Evolutionary conservation across 2,113 vertebrate species (phyloP).

Genomic region (Nycticorax nycticorax): DNA sequence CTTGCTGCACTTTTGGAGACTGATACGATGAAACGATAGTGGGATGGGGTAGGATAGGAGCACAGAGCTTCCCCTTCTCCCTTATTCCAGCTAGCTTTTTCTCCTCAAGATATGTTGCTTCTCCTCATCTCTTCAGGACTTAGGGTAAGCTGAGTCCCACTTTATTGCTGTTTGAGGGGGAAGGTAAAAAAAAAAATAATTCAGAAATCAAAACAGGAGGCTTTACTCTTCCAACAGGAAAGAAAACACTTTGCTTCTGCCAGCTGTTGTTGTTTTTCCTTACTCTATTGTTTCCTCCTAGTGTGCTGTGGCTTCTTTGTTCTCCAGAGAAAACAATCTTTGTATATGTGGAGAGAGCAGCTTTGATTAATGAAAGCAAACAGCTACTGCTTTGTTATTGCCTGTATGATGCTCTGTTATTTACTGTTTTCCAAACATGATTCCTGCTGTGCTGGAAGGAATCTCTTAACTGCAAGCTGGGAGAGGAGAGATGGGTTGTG

Average conservation of each 20-base stretch:
- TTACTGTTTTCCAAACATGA: background rate
- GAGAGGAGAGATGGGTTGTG: background rate
- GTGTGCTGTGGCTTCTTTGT: conserved; percentile 18
- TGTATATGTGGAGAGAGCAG: background rate
- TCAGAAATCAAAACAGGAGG: background rate
- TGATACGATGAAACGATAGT: background rate
- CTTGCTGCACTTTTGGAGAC: background rate
- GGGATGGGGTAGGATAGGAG: background rate
- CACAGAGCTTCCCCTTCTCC: background rate
- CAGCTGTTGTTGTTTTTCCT: conserved; percentile 61
- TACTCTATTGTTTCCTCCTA: conserved; percentile 45
- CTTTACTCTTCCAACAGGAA: conserved; percentile 50
- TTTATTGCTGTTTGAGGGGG: background rate
- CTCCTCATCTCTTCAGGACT: background rate
- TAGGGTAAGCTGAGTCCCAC: background rate
- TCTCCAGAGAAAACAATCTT: conserved; percentile 48
- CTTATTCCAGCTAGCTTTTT: background rate
- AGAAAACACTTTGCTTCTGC: conserved; percentile 49
- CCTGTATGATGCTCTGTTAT: background rate
- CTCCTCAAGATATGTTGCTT: background rate
- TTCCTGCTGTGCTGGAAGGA: background rate
- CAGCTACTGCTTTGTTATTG: conserved; percentile 20
- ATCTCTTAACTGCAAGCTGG: background rate
- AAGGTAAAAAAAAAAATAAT: background rate
- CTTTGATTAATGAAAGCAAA: conserved; percentile 56